A percentile compares a stretch with the other conserved stretches of the same genome.
Conservation (phyloP, 2,113 vertebrate genomes). For the Panurus biarmicus region DNA sequence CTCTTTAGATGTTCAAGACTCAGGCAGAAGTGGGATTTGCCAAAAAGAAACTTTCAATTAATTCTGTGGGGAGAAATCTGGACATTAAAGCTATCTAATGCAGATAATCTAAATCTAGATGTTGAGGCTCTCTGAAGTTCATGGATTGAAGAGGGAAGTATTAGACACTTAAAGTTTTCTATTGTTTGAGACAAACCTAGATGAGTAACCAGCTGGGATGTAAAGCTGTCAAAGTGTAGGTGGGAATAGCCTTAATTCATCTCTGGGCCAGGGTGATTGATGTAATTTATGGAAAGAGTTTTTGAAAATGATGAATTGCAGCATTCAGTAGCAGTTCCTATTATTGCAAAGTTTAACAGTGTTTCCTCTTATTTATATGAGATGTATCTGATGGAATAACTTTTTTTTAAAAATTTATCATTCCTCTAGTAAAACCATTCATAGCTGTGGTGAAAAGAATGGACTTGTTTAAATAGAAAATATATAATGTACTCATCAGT, state of each 20-base stretch:
- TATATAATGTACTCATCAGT: background rate
- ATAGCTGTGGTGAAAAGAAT: background rate
- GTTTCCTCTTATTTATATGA: background rate
- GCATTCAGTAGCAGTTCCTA: background rate
- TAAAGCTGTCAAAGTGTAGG: background rate
- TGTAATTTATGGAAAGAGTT: background rate
- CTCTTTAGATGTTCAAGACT: background rate
- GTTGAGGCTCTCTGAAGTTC: background rate
- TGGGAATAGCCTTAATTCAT: background rate
- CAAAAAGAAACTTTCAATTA: background rate
- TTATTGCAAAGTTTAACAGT: background rate
- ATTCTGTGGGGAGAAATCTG: background rate
- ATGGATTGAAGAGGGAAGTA: rapidly evolving
- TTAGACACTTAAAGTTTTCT: background rate
- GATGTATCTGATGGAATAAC: background rate
- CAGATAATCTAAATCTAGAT: background rate
- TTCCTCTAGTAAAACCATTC: background rate
- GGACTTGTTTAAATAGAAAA: background rate
- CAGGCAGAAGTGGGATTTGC: background rate
- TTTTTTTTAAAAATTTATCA: background rate
- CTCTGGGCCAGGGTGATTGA: background rate
- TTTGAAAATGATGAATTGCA: background rate
- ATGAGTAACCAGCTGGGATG: background rate
- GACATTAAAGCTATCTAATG: background rate
- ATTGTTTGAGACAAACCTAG: background rate